Percentiles rank a stretch among this genome's conserved stretches.
Conservation (phyloP, 1,140 invertebrate genomes). For the Hesperophylax magnus region DNA sequence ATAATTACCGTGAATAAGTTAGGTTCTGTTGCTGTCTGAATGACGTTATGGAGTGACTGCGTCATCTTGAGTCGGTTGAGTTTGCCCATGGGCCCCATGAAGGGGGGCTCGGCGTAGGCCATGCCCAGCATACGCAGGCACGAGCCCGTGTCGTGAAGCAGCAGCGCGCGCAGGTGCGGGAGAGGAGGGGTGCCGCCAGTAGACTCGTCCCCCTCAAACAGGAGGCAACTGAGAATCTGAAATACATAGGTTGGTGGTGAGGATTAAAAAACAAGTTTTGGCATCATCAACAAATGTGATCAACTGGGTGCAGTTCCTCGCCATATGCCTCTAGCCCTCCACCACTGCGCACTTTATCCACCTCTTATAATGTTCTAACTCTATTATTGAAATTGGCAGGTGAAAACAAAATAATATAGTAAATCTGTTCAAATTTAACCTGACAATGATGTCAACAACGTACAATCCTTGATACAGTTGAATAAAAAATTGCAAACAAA, state of each 20-base stretch:
- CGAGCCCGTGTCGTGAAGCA: constrained; percentile 64
- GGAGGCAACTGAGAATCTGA: constrained; percentile 51
- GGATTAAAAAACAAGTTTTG: no score
- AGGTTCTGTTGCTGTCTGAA: constrained; percentile 49
- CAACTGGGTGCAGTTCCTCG: no score
- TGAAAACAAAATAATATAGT: no score
- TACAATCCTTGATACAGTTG: no score
- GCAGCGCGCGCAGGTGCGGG: constrained; percentile 62
- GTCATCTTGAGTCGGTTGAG: constrained; percentile 66
- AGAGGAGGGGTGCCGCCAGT: not conserved
- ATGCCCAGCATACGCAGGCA: constrained; percentile 65
- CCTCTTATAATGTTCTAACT: no score
- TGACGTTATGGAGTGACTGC: constrained; percentile 61
- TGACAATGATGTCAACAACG: no score
- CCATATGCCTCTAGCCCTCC: no score
- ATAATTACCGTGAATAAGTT: constrained; percentile 59
- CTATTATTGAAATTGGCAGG: no score
- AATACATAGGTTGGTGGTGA: not conserved
- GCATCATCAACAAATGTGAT: no score
- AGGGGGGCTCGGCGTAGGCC: constrained; percentile 65
- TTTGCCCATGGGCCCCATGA: constrained; percentile 67
- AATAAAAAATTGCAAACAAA: no score
- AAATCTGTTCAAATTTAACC: no score
- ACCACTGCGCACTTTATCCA: no score
- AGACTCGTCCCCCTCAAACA: constrained; percentile 53